Conservation (phyloP, 23 tunicate species). For the Ascidia mentula region DNA sequence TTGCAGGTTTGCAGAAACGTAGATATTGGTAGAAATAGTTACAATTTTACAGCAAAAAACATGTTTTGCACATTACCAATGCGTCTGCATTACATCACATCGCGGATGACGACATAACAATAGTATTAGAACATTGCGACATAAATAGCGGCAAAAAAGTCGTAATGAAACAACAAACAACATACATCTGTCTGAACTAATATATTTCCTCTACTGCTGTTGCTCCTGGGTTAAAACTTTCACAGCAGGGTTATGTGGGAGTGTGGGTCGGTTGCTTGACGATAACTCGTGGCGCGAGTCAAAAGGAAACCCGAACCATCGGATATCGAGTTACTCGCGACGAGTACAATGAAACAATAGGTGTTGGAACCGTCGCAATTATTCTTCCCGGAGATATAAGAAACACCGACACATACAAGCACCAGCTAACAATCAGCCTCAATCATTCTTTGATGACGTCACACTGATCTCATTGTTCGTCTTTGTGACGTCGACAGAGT, state of each 20-base stretch:
- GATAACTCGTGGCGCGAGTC: background rate
- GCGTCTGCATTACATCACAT: no score
- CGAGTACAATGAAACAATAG: conserved; percentile 5
- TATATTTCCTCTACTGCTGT: background rate
- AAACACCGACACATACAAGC: conserved; percentile 4
- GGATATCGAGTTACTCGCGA: background rate
- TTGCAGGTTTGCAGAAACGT: background rate
- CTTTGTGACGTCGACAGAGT: conserved; percentile 35
- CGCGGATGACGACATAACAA: background rate
- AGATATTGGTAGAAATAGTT: no score
- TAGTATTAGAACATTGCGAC: background rate
- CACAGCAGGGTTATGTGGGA: background rate
- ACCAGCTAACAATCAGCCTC: conserved; percentile 2
- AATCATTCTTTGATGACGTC: conserved; percentile 66
- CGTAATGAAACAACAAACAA: background rate
- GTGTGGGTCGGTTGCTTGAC: background rate
- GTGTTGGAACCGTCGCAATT: background rate
- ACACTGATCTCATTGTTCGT: conserved; percentile 41
- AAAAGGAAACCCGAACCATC: background rate
- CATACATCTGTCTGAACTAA: background rate
- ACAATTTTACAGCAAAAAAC: no score
- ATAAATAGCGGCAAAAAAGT: background rate
- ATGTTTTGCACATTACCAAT: no score
- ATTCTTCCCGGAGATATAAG: background rate
- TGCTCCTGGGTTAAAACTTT: background rate